Evolutionary conservation across 2,888 invertebrate genomes (phyloP).

Genomic region (Drosophila antonietae): DNA sequence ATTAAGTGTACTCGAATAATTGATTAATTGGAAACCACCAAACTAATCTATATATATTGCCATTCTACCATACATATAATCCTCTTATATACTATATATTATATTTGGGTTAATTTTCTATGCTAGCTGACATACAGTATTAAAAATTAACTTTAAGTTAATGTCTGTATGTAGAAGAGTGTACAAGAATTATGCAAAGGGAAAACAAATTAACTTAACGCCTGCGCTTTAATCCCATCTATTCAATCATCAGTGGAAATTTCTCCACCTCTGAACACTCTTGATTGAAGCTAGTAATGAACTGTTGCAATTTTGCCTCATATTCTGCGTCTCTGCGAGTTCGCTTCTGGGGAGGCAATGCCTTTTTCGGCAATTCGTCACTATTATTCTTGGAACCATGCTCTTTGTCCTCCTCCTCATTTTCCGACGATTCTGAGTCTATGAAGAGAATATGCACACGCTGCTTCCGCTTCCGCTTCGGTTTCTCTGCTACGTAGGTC

Average conservation of each 20-base stretch:
- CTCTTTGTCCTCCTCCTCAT: slow-evolving; percentile 53
- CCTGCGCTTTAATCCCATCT: slow-evolving; percentile 12
- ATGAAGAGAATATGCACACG: slow-evolving; percentile 68
- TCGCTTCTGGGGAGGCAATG: slow-evolving; percentile 46
- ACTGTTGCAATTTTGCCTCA: slow-evolving; percentile 68
- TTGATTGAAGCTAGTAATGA: slow-evolving; percentile 80
- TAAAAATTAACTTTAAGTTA: slow-evolving; percentile 23
- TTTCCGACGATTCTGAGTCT: slow-evolving; percentile 75
- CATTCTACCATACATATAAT: neutral
- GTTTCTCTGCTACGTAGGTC: slow-evolving; percentile 75
- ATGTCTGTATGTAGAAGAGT: neutral
- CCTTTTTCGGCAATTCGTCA: slow-evolving; percentile 54
- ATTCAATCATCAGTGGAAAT: slow-evolving; percentile 80
- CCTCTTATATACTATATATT: neutral
- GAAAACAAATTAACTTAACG: neutral
- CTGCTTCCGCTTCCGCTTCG: slow-evolving; percentile 73
- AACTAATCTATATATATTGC: neutral
- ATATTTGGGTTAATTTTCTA: neutral
- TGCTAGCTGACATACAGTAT: neutral
- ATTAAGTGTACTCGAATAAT: neutral
- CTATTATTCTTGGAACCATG: slow-evolving; percentile 46
- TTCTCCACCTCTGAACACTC: slow-evolving; percentile 81
- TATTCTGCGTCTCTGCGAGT: slow-evolving; percentile 51
- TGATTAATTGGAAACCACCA: neutral
- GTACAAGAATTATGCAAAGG: neutral